These are phyloP conservation scores for Ahaetulla prasina DNA, from an alignment of 2,113 vertebrate species.

Conservation along the genomic window DNA sequence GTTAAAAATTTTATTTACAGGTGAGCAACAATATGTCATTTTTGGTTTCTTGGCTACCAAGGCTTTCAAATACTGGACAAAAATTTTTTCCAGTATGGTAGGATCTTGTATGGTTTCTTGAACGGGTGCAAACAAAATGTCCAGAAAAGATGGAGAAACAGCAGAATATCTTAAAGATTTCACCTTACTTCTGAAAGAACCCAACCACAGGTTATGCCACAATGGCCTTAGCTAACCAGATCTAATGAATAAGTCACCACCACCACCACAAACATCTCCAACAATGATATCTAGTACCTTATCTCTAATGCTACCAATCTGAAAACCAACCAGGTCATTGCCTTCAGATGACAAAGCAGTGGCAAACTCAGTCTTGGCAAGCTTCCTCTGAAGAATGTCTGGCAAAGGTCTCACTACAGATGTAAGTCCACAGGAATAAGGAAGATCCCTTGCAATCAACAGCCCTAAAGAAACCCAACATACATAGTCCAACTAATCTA, in stretches of 20 bases:
- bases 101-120: neutral
- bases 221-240: neutral
- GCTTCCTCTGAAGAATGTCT: neutral
- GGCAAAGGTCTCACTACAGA: neutral
- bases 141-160: neutral
- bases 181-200: neutral
- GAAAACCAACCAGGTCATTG: neutral
- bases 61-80: too few relatives aligned
- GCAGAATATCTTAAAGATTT: neutral
- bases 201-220: neutral
- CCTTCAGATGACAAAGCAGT: neutral
- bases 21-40: too few relatives aligned
- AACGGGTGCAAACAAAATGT: neutral
- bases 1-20: too few relatives aligned
- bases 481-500: neutral
- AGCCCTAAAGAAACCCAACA: neutral
- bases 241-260: neutral
- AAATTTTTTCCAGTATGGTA: neutral
- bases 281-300: neutral
- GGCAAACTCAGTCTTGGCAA: neutral
- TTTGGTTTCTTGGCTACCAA: too few relatives aligned
- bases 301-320: neutral
- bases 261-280: neutral
- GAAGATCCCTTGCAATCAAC: neutral
- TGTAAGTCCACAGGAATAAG: neutral